These are phyloP conservation scores for Urocyon cinereoargenteus DNA, from an alignment of 2,797 vertebrate genomes.

Conservation along the genomic window DNA sequence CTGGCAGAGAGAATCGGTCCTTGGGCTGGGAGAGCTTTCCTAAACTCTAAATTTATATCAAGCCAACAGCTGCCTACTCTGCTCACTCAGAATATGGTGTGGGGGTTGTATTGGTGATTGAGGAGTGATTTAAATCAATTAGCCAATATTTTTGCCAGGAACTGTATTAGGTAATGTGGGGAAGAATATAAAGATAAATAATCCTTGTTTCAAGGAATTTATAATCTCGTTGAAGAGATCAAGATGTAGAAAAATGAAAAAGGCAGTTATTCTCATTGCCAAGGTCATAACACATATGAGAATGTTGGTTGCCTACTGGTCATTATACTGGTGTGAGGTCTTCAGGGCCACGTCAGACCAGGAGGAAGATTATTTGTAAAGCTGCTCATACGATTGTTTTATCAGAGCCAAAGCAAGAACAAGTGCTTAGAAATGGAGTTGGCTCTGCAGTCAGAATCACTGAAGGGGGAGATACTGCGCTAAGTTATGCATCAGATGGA, in stretches of 20 bases:
- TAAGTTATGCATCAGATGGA: neutral
- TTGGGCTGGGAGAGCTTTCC: slow-evolving; percentile 70
- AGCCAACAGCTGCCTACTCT: slow-evolving; percentile 63
- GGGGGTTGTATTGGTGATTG: slow-evolving; percentile 37
- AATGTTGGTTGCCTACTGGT: neutral
- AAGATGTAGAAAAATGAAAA: slow-evolving; percentile 19
- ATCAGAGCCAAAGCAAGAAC: neutral
- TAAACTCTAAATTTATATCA: slow-evolving; percentile 75
- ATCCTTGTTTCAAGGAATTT: slow-evolving; percentile 66
- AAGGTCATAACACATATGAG: neutral
- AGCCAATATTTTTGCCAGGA: slow-evolving; percentile 65
- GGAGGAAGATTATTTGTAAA: neutral
- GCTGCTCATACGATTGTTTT: neutral
- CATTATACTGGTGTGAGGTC: neutral
- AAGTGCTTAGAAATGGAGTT: neutral
- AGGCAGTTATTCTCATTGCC: neutral
- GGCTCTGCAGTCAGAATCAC: neutral
- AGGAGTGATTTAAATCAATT: slow-evolving; percentile 71
- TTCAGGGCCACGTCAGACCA: neutral
- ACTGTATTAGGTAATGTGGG: slow-evolving; percentile 13
- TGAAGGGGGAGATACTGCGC: neutral
- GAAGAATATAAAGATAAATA: slow-evolving; percentile 60
- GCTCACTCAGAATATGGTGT: slow-evolving; percentile 53
- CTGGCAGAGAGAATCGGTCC: slow-evolving; percentile 70
- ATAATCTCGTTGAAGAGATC: slow-evolving; percentile 54